phyloP scores from a whole-genome alignment of 2,888 invertebrate species.

The Campoletis raptor region DNA sequence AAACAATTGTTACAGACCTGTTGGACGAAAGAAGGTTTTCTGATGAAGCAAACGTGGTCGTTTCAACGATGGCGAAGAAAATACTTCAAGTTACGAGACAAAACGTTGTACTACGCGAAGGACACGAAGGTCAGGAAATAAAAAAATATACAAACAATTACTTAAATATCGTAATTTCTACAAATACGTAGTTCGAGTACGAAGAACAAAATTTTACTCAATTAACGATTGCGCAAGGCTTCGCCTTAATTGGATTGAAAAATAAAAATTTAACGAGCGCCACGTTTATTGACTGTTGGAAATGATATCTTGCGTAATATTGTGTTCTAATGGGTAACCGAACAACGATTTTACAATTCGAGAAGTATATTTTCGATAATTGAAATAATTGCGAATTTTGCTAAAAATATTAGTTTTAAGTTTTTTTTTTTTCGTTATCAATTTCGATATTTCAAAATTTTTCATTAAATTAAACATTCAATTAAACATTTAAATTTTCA shows the following conservation, averaged over 20 bases:
- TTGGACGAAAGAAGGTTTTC: constrained; percentile 91
- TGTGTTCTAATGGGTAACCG: background rate
- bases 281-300: background rate
- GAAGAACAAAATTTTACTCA: background rate
- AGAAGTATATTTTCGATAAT: background rate
- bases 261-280: background rate
- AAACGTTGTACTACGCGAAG: constrained; percentile 94
- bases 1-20: constrained; percentile 82
- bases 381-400: background rate
- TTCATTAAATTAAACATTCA: too few species aligned
- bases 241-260: background rate
- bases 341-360: background rate
- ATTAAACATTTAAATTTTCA: too few species aligned
- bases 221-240: constrained; percentile 3
- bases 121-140: constrained; percentile 90
- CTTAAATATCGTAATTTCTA: background rate
- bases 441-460: background rate
- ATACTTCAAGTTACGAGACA: constrained; percentile 93
- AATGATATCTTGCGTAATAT: background rate
- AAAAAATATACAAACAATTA: background rate
- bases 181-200: background rate
- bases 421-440: background rate
- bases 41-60: constrained; percentile 94
- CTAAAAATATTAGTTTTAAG: background rate
- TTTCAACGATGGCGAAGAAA: constrained; percentile 94